Conservation (phyloP, 1,140 invertebrate genomes). For the Zaprionus lachaisei region DNA sequence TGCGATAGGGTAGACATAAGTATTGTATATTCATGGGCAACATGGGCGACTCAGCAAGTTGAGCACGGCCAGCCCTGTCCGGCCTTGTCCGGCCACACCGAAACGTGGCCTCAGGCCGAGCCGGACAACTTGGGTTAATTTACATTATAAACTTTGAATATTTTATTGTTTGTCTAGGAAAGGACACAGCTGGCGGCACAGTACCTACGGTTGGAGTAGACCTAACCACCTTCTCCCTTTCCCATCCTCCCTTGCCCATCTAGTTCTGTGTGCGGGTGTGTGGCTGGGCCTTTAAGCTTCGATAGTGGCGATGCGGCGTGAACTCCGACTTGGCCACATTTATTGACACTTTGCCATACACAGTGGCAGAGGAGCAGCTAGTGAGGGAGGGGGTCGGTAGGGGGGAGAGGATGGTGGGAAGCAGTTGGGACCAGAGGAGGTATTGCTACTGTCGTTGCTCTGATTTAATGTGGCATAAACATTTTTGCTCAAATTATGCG, state of each 20-base stretch:
- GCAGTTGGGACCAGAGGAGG: neutral
- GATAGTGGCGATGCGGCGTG: slow-evolving; percentile 30
- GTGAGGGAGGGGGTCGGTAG: neutral
- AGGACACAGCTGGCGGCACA: slow-evolving; percentile 67
- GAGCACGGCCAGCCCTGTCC: slow-evolving; percentile 4
- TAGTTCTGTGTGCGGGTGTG: neutral
- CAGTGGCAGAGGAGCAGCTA: neutral
- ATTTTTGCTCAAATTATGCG: slow-evolving; percentile 72
- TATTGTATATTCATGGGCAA: slow-evolving; percentile 53
- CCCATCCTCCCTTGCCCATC: neutral
- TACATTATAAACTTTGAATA: slow-evolving; percentile 83
- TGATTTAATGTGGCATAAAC: slow-evolving; percentile 72
- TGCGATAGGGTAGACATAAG: neutral
- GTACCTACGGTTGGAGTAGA: neutral
- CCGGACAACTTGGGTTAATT: slow-evolving; percentile 76
- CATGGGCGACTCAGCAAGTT: slow-evolving; percentile 29
- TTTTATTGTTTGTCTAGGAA: slow-evolving; percentile 77
- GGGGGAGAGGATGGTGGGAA: neutral
- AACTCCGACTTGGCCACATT: slow-evolving; percentile 38
- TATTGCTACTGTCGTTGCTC: neutral
- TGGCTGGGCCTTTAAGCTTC: slow-evolving; percentile 34
- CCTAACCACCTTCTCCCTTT: neutral
- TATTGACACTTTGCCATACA: slow-evolving; percentile 52
- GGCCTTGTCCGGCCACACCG: slow-evolving; percentile 26
- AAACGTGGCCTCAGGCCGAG: slow-evolving; percentile 56